phyloP scores from a whole-genome alignment of 1,140 invertebrate species.

The Drosophila nikananu region DNA sequence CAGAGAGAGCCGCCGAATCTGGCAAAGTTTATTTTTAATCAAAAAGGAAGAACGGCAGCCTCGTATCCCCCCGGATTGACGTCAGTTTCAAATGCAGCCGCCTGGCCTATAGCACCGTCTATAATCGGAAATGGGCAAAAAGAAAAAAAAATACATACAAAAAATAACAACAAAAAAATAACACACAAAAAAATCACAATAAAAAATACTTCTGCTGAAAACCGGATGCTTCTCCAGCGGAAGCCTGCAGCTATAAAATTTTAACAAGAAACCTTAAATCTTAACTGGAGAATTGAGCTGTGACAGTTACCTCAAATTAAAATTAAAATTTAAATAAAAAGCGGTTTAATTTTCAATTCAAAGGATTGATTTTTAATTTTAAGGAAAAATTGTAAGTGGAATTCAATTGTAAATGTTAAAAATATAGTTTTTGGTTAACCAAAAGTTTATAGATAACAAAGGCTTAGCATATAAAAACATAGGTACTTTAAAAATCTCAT shows the following conservation, averaged over 20 bases:
- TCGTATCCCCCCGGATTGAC: constrained; percentile 18
- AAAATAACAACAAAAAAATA: background rate
- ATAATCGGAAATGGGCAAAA: constrained; percentile 16
- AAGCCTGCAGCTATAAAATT: constrained; percentile 32
- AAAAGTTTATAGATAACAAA: background rate
- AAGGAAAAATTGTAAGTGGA: too few relatives aligned
- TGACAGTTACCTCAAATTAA: background rate
- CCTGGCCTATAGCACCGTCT: background rate
- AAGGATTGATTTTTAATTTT: background rate
- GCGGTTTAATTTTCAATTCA: background rate
- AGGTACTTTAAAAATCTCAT: too few relatives aligned
- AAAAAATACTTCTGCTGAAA: background rate
- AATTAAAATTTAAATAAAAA: background rate
- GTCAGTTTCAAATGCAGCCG: constrained; percentile 33
- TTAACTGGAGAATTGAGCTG: background rate
- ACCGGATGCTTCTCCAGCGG: constrained; percentile 21
- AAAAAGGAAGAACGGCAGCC: constrained; percentile 2
- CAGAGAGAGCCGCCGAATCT: background rate
- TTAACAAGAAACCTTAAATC: constrained; percentile 16
- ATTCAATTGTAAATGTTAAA: background rate
- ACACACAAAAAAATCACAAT: background rate
- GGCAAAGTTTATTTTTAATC: constrained; percentile 45
- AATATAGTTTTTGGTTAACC: background rate
- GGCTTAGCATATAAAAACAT: background rate
- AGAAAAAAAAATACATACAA: constrained; percentile 5